Evolutionary conservation across 2,113 vertebrate genomes (phyloP).

Genomic region (Galeopterus variegatus): DNA sequence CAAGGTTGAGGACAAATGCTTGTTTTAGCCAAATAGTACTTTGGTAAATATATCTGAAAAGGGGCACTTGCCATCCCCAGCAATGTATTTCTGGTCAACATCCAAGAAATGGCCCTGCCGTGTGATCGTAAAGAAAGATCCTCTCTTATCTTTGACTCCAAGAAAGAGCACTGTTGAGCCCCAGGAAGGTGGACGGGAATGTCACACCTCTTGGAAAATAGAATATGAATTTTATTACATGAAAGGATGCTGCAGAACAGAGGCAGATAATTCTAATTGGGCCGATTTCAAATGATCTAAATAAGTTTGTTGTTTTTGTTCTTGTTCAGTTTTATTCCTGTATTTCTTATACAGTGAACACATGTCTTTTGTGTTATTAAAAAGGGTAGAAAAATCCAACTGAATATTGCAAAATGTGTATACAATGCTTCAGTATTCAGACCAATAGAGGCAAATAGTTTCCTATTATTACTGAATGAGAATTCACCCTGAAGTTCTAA

Average conservation of each 20-base stretch:
- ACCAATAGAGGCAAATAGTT: background rate
- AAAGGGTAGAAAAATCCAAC: background rate
- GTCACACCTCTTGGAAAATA: background rate
- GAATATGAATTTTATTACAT: background rate
- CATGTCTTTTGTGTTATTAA: background rate
- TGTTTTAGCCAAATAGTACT: background rate
- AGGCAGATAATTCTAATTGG: background rate
- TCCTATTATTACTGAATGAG: background rate
- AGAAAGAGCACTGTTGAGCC: background rate
- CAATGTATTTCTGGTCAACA: background rate
- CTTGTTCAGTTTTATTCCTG: background rate
- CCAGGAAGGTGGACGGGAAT: background rate
- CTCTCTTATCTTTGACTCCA: background rate
- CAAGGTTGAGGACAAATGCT: background rate
- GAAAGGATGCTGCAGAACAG: background rate
- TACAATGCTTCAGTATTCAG: background rate
- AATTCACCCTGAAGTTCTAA: background rate
- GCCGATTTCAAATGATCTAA: background rate
- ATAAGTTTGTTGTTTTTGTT: background rate
- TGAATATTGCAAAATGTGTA: background rate
- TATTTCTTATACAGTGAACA: background rate
- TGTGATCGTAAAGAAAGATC: background rate
- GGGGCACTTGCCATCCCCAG: background rate
- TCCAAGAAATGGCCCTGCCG: background rate
- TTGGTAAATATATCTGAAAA: background rate